Evolutionary conservation across 2,888 invertebrate genomes (phyloP).

Genomic region (Stramonita haemastoma): DNA sequence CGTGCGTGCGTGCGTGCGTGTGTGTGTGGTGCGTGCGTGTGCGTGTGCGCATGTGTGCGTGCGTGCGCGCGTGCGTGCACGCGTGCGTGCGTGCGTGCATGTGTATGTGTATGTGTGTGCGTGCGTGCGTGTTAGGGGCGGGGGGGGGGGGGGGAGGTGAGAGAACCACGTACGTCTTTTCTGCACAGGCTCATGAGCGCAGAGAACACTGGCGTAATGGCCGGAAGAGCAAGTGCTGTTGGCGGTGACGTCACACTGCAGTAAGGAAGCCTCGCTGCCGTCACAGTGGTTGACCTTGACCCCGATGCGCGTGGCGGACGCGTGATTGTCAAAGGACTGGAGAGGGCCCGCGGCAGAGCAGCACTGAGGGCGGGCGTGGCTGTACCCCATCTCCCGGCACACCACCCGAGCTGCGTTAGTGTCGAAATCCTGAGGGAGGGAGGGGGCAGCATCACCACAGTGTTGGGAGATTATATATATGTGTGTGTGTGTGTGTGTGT

Average conservation of each 20-base stretch:
- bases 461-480: too few relatives aligned
- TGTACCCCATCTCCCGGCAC: conserved; percentile 62
- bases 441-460: too few relatives aligned
- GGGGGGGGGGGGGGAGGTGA: too few relatives aligned
- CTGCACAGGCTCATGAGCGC: conserved; percentile 49
- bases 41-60: too few relatives aligned
- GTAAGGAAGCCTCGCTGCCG: conserved; percentile 36
- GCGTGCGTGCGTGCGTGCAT: too few relatives aligned
- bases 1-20: too few relatives aligned
- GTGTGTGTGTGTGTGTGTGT: too few relatives aligned
- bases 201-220: conserved; percentile 66
- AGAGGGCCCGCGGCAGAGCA: conserved; percentile 59
- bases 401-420: conserved; percentile 58
- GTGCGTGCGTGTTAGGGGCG: too few relatives aligned
- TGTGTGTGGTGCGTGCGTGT: too few relatives aligned
- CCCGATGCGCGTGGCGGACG: conserved; percentile 14
- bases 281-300: conserved; percentile 42
- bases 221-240: conserved; percentile 49
- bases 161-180: conserved; percentile 21
- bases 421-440: conserved; percentile 48
- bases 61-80: too few relatives aligned
- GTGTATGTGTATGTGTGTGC: too few relatives aligned
- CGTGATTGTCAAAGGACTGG: neutral
- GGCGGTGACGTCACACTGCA: conserved; percentile 32
- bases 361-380: conserved; percentile 56